These are phyloP conservation scores for Lasioglossum villosulum DNA, from an alignment of 2,888 invertebrate species.

Conservation along the genomic window DNA sequence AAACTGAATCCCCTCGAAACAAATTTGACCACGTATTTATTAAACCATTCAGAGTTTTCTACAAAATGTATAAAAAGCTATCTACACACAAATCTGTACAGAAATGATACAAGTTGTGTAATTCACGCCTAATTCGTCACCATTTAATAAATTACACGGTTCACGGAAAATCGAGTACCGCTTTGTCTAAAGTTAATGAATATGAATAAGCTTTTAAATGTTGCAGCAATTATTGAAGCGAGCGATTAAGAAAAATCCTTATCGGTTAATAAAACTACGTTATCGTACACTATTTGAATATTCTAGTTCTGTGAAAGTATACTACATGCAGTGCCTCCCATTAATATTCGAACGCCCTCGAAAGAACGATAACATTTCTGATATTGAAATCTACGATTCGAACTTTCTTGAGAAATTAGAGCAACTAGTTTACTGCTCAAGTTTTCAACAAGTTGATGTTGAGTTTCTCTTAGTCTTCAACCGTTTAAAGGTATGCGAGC, in stretches of 20 bases:
- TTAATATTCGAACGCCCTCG: no score
- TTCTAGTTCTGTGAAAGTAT: background rate
- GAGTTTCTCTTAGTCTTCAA: background rate
- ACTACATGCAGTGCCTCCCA: background rate
- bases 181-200: background rate
- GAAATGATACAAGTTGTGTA: background rate
- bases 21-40: background rate
- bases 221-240: conserved; percentile 4
- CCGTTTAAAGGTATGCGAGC: background rate
- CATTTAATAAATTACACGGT: background rate
- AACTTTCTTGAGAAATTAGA: no score
- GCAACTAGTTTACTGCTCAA: no score
- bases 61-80: background rate
- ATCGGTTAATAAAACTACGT: background rate
- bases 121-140: background rate
- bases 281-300: background rate
- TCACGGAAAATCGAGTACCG: background rate
- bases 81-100: background rate
- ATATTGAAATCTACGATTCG: no score
- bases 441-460: background rate
- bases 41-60: background rate
- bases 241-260: background rate
- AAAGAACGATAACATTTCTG: no score
- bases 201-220: conserved; percentile 8
- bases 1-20: background rate